Base-by-base conservation (phyloP, 1,140 invertebrate genomes). In the Bombyx mandarina region DNA sequence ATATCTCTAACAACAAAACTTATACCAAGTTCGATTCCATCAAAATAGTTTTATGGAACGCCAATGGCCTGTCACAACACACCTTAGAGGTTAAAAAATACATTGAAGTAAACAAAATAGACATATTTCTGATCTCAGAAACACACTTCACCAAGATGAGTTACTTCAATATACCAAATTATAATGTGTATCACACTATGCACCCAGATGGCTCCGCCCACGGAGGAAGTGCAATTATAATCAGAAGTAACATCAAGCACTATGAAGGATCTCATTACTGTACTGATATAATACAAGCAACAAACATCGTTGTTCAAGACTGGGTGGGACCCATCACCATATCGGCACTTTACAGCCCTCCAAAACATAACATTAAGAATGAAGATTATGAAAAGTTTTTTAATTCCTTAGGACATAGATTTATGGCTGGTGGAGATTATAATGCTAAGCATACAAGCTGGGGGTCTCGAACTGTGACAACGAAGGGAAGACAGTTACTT, bases 261-360 rank as follows among this genome's bases (percentile, higher is more conserved):
- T 56, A 68, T 54, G 63, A 43, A 49, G 43, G 43, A 52, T 6
- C 2, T n/a, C 10, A 35, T 6, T 58, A 52, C 44, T 43, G n/a
- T 22, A 58, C 47, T 44, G n/a, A 18, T 6, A 26, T 56, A 18
- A 58, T 61, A 7, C 69, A 75, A 62, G 70, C 73, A 8, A 75
- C 70, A 54, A 74, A 52, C 52, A 58, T 79, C 12, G 48, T 61
- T 8, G 52, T 78, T n/a, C 48, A 66, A 8, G 54, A 63, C 57
- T 58, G 56, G 52, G 50, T n/a, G 3, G 56, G 61, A 49, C 22
- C 54, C 8, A 43, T 77, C 2, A 73, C 51, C 42, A 54, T 79
- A 45, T 70, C 73, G 7, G 70, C 79, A 52, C 56, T 83, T 3
- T 84, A 86, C n/a, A 69, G 71, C 54, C 75, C 79, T 44, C 73